phyloP scores from a whole-genome alignment of 2,888 invertebrate species.

The Lepidocyrtoides sp. region DNA sequence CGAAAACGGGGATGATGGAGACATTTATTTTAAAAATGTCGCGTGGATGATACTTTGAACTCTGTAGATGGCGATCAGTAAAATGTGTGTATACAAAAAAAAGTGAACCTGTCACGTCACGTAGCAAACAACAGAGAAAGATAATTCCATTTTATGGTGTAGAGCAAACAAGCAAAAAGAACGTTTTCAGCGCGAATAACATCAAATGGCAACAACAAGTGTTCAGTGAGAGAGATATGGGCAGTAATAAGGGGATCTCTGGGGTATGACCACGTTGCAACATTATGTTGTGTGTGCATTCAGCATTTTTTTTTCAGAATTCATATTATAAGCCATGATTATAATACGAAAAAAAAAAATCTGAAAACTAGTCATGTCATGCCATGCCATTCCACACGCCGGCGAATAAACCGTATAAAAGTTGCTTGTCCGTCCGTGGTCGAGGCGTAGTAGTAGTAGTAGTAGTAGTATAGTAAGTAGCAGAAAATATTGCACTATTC shows the following conservation, averaged over 20 bases:
- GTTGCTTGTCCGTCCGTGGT: conserved; percentile 63
- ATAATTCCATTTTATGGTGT: conserved; percentile 18
- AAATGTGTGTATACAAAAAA: conserved; percentile 11
- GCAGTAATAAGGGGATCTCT: background rate
- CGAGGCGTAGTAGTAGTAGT: conserved; percentile 43
- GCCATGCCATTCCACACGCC: conserved; percentile 68
- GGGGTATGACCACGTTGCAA: conserved; percentile 7
- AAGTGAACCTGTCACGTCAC: conserved; percentile 60
- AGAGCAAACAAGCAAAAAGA: conserved; percentile 44
- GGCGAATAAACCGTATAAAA: conserved; percentile 34
- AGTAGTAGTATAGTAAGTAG: conserved; percentile 16
- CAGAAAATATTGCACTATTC: conserved; percentile 31
- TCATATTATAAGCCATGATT: conserved; percentile 6
- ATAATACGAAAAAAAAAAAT: background rate
- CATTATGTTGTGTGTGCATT: background rate
- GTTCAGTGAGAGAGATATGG: background rate
- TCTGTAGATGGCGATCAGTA: conserved; percentile 10
- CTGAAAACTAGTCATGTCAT: conserved; percentile 75
- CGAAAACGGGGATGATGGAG: background rate
- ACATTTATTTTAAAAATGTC: conserved; percentile 64
- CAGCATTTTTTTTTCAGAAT: conserved; percentile 16
- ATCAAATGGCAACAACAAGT: conserved; percentile 38
- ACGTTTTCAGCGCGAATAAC: conserved; percentile 23
- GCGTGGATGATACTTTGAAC: conserved; percentile 79
- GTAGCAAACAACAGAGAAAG: conserved; percentile 43